A percentile compares a stretch with the other conserved stretches of the same genome.
phyloP scores from a whole-genome alignment of 2,113 vertebrate species.

The Pachyramphus minor region DNA sequence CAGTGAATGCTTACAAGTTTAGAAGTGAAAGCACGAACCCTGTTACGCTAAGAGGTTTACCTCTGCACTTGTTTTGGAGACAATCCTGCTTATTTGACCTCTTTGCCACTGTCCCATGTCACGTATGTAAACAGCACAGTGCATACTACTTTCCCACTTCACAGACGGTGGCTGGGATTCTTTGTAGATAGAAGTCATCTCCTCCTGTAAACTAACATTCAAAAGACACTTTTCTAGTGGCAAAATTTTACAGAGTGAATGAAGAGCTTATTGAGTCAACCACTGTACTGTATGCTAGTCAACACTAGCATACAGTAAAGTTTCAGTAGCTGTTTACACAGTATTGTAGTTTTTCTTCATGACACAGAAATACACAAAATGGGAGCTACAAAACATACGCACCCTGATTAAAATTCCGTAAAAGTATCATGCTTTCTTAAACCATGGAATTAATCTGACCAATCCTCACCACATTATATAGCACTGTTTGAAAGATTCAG shows the following conservation, averaged over 20 bases:
- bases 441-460: neutral
- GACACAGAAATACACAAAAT: neutral
- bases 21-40: neutral
- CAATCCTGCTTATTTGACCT: slow-evolving; percentile 75
- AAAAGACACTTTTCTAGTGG: neutral
- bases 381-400: neutral
- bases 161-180: slow-evolving; percentile 61
- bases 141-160: slow-evolving; percentile 80
- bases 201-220: slow-evolving; percentile 78
- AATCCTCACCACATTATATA: neutral
- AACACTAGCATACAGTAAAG: neutral
- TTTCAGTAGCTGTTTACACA: neutral
- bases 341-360: neutral
- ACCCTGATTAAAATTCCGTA: neutral
- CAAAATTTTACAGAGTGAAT: neutral
- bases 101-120: slow-evolving; percentile 83
- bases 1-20: neutral
- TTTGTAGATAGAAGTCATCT: slow-evolving; percentile 74
- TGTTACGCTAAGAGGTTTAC: slow-evolving; percentile 45
- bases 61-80: slow-evolving; percentile 76
- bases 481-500: neutral
- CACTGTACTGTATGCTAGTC: too few species aligned
- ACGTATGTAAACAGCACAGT: slow-evolving; percentile 78
- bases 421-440: neutral
- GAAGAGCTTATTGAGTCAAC: neutral